Evolutionary conservation across 2,888 invertebrate species (phyloP), one percentile per base, ranked within the genome.

Genomic region (Hermaeophaga mercurialis): DNA sequence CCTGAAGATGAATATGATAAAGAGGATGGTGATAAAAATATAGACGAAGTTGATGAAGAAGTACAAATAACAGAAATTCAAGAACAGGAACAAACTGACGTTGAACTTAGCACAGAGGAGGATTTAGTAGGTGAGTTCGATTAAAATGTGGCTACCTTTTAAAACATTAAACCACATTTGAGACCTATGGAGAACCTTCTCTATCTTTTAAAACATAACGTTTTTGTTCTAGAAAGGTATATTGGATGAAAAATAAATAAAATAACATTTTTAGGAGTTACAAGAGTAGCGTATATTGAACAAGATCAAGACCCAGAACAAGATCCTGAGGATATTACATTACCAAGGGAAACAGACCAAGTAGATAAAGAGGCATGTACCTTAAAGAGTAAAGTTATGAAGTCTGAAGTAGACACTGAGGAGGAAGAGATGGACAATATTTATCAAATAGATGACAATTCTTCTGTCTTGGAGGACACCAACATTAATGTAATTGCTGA

Each of bases 311-410:
- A 74, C 15, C 62, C 65, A 1, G 77, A 77, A 58, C 65, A 65
- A 3, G 72, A 72, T 14, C 80, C 81, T 4, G 80, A 78, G 61
- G 80, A 78, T 55, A 83, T 83, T 31, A 82, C 82, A 5, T 64
- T 83, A 33, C 73, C 77, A 1, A 63, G 71, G 12, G 73, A 76
- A 52, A 69, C 68, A 1, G 77, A 77, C 53, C 63, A 71, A 15
- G 60, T 66, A 6, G 75, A 76, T 55, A 76, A 75, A 61, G 73
- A 73, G 45, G 78, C 77, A 9, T 79, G 78, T 59, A 79, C 79
- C 0, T 64, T 79, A 47, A 73, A 67, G 56, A 68, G 66, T 18
- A 59, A 46, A 11, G 19, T 47, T 46, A 62, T 72, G 56, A 76
- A 73, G 62, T 69, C 69, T 34, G 72, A 74, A 63, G 54, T 64